These are phyloP conservation scores for Hartigia nigra DNA, from an alignment of 2,888 invertebrate species.

Conservation along the genomic window DNA sequence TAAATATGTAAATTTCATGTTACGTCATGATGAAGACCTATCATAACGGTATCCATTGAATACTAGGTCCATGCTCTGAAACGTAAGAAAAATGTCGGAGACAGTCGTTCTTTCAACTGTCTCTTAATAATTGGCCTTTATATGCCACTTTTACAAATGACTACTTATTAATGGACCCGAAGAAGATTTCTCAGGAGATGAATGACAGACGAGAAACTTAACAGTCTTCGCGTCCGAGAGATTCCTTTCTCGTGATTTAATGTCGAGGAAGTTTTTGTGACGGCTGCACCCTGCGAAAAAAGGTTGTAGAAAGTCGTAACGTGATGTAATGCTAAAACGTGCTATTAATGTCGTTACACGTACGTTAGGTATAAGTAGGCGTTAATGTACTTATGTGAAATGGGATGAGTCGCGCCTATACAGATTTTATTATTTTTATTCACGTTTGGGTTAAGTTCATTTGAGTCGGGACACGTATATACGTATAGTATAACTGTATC, in stretches of 20 bases:
- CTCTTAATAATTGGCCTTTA: background rate
- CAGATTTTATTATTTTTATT: background rate
- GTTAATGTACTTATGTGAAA: background rate
- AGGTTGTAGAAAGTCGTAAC: slow-evolving; percentile 39
- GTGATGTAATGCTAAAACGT: slow-evolving; percentile 37
- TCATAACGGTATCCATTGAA: slow-evolving; percentile 35
- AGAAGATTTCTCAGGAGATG: background rate
- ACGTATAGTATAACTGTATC: background rate
- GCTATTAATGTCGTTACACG: slow-evolving; percentile 17
- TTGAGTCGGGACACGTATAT: background rate
- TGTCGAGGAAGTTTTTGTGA: slow-evolving; percentile 33
- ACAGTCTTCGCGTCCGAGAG: slow-evolving; percentile 2
- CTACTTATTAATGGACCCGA: background rate
- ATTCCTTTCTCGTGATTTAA: slow-evolving; percentile 37
- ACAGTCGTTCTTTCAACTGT: background rate
- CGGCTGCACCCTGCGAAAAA: slow-evolving; percentile 15
- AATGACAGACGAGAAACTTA: background rate
- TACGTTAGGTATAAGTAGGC: background rate
- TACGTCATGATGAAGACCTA: background rate
- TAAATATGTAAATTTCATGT: background rate
- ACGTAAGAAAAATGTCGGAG: slow-evolving; percentile 29
- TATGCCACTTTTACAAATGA: background rate
- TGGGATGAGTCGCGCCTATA: background rate
- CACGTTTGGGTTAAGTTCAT: background rate
- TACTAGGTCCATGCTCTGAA: slow-evolving; percentile 29